These are phyloP conservation scores for Steinernema carpocapsae DNA, from an alignment of 2,888 invertebrate species.

Conservation along the genomic window DNA sequence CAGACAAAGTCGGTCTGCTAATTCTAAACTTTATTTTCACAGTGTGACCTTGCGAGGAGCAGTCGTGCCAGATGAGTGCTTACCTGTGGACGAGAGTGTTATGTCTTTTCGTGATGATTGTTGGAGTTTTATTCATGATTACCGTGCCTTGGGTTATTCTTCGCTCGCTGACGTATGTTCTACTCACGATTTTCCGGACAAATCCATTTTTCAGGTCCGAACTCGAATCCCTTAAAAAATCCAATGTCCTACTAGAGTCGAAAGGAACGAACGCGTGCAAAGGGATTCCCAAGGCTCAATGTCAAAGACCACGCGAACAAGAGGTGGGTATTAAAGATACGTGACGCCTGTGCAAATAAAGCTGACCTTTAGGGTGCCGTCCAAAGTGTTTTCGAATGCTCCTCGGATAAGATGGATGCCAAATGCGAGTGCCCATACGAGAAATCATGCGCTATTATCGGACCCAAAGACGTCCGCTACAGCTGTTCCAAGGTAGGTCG, in stretches of 20 bases:
- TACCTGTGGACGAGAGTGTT: not conserved
- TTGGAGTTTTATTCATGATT: not conserved
- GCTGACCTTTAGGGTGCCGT: not conserved
- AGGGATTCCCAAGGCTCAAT: not conserved
- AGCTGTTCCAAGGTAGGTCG: not conserved
- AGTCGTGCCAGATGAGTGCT: not conserved
- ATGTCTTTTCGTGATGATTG: constrained; percentile 25
- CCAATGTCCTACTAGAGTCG: not conserved
- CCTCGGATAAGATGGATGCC: not conserved
- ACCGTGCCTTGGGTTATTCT: constrained; percentile 16
- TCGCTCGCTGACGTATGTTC: not conserved
- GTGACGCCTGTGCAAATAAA: not conserved
- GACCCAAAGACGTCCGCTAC: not conserved
- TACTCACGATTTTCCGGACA: not conserved
- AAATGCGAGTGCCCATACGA: constrained; percentile 8
- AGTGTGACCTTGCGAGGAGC: not conserved
- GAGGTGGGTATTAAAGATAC: not conserved
- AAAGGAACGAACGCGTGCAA: not conserved
- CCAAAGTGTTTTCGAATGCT: constrained; percentile 17
- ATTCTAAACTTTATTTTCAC: not conserved
- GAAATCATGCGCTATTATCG: not conserved
- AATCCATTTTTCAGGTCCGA: not conserved
- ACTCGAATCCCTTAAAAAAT: not conserved
- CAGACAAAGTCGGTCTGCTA: not conserved
- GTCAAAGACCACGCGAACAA: not conserved